Base-by-base conservation (phyloP, 2,113 vertebrate genomes). In the Mustela nigripes region DNA sequence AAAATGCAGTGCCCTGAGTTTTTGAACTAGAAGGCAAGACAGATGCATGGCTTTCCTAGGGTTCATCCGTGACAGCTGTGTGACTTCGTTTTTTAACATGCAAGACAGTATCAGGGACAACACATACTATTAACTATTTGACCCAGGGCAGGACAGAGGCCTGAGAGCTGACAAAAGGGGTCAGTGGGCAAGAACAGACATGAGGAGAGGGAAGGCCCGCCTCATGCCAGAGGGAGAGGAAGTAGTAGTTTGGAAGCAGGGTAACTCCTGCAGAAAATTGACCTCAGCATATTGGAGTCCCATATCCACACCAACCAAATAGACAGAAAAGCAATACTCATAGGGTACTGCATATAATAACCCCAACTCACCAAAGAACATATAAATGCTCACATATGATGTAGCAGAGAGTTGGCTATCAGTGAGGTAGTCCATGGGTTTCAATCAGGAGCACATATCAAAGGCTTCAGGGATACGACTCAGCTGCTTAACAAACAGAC, bases 21-120 rank as follows among this genome's bases (percentile, higher is more conserved):
- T 15, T 95, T 85, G 56, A 89, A 88, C 22, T 67, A 71, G 50
- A 91, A 91, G 33, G 62, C 39, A 79, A 73, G 60, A 69, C 16
- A 73, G 10, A 21, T 56, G 22, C 60, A 56, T 28, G 26, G 5
- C 19, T 89, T 92, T 88, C 24, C 48, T 89, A 36, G 56, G 16
- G 24, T 48, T 89, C 84, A 53, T 79, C 90, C 21, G 22, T 33
- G 81, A 95, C 31, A 86, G 48, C 79, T 67, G 6, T 45, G 22
- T n/a, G 42, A 15, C n/a, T 89, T 67, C 21, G 22, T 58, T 63
- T 84, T 90, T 65, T 58, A 96, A 42, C 42, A 39, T 36, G 11
- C 26, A 69, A 58, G 84, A 12, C 10, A 73, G 71, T 45, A 22
- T 4, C 1, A 9, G 65, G 33, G 53, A 96, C 83, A 88, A 31